Evolutionary conservation across 92 coral and sea anemone genomes (phyloP), one percentile per base, ranked within the genome.

Genomic region (Muricea muricata): DNA sequence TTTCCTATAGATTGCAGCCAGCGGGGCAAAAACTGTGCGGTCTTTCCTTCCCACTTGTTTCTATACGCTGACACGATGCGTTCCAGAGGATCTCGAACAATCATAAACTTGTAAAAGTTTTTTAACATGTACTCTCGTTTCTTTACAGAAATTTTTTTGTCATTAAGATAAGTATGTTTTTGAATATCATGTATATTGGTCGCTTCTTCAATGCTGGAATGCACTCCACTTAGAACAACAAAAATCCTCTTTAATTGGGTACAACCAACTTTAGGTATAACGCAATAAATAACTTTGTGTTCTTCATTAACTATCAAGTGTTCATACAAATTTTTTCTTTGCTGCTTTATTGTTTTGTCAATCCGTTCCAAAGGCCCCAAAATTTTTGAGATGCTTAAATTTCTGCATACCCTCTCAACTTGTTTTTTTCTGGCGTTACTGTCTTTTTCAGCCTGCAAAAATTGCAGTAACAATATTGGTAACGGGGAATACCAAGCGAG

Each of bases 41-140:
- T n/a, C n/a, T n/a, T n/a, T n/a, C n/a, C n/a, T 1, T n/a, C 32
- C 12, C 56, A 75, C 28, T 84, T 75, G 45, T 84, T 10, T 0
- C 24, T 24, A 14, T 6, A 75, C 0, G 75, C 88, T 1, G 88
- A 84, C 40, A 84, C 18, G 23, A 84, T 30, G 61, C 88, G 50
- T 47, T 84, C 88, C 6, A 84, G 61, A 6, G 88, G 88, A 15
- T 75, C 84, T 1, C 88, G 83, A 57, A 75, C 88, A 24, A 75
- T 69, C 9, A 84, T 6, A 39, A 84, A 84, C 33, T 84, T 84
- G 65, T 18, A 84, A 52, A 69, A 84, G 9, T 21, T 18, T 33
- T 75, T 63, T 32, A 84, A 65, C 83, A 80, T 57, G 15, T 15
- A 15, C 41, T 42, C 28, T 28, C 77, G 31, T 12, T 28, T 73